A percentile compares a stretch with the other conserved stretches of the same genome.
These are phyloP conservation scores for Helicoverpa zea DNA, from an alignment of 1,140 invertebrate species.

Conservation along the genomic window DNA sequence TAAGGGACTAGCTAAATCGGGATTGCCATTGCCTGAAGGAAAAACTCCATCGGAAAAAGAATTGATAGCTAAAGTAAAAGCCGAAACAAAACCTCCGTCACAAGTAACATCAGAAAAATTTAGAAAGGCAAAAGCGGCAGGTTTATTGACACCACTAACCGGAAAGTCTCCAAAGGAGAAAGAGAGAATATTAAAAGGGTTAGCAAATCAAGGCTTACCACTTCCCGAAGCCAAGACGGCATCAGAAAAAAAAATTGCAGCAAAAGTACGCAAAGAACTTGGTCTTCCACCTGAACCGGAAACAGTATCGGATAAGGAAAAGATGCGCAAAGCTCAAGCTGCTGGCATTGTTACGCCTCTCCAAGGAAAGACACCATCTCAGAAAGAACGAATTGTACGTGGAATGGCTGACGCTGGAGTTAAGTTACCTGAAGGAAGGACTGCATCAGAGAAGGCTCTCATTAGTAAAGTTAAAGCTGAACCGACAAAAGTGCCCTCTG, in stretches of 20 bases:
- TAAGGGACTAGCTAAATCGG: not conserved
- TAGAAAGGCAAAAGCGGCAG: slow-evolving; percentile 57
- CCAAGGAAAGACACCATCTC: slow-evolving; percentile 57
- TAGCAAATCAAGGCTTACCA: slow-evolving; percentile 55
- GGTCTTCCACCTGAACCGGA: slow-evolving; percentile 57
- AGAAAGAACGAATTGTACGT: slow-evolving; percentile 56
- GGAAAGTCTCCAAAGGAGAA: slow-evolving; percentile 59
- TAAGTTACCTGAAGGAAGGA: slow-evolving; percentile 51
- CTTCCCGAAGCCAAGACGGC: slow-evolving; percentile 59
- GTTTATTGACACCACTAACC: slow-evolving; percentile 58
- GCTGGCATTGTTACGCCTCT: slow-evolving; percentile 66
- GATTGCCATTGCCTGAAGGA: slow-evolving; percentile 49
- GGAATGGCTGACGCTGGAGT: slow-evolving; percentile 35
- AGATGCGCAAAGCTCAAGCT: slow-evolving; percentile 56
- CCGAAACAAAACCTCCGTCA: slow-evolving; percentile 52
- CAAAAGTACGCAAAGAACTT: slow-evolving; percentile 56
- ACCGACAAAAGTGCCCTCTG: slow-evolving; percentile 2
- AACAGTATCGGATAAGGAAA: slow-evolving; percentile 34
- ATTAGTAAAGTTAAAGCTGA: slow-evolving; percentile 54
- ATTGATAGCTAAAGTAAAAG: slow-evolving; percentile 48
- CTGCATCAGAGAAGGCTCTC: slow-evolving; percentile 59
- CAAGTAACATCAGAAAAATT: slow-evolving; percentile 54
- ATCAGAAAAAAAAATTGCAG: slow-evolving; percentile 59
- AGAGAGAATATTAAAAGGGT: slow-evolving; percentile 61
- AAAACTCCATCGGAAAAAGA: slow-evolving; percentile 52